Evolutionary conservation across 2,888 invertebrate species (phyloP).

Genomic region (Amphimallon solstitiale): DNA sequence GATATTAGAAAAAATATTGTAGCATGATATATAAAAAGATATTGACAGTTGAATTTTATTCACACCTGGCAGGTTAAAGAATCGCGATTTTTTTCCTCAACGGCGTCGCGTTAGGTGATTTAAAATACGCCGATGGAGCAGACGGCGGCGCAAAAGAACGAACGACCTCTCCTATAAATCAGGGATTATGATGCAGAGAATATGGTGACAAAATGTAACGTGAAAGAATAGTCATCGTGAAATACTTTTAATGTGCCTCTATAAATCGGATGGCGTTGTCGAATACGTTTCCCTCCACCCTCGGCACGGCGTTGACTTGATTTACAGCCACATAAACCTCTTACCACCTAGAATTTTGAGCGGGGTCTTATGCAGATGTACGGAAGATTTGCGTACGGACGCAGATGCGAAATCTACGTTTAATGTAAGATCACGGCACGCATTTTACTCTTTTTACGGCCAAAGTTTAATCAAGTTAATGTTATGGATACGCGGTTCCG

Average conservation of each 20-base stretch:
- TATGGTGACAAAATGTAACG: constrained; percentile 33
- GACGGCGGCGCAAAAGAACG: not conserved
- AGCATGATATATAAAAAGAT: not conserved
- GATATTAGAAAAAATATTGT: too few species aligned
- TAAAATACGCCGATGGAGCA: not conserved
- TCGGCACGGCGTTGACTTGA: constrained; percentile 1
- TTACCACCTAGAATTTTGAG: constrained; percentile 8
- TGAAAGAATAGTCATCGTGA: constrained; percentile 32
- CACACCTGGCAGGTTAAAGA: not conserved
- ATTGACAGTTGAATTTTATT: not conserved
- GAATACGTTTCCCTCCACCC: constrained; percentile 1
- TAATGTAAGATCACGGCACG: constrained; percentile 12
- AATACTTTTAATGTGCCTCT: constrained; percentile 31
- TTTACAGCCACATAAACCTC: constrained; percentile 30
- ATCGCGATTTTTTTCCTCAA: not conserved
- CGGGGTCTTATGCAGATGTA: constrained; percentile 24
- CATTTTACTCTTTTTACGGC: constrained; percentile 22
- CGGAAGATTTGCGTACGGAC: not conserved
- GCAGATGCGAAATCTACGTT: constrained; percentile 16
- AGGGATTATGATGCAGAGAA: constrained; percentile 27
- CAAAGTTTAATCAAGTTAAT: constrained; percentile 30
- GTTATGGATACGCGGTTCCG: not conserved
- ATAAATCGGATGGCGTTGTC: constrained; percentile 17
- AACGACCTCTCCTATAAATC: constrained; percentile 18
- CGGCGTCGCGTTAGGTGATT: not conserved